Evolutionary conservation across 2,797 vertebrate genomes (phyloP), one percentile per base, ranked within the genome.

Genomic region (Pseudochirops corinnae): DNA sequence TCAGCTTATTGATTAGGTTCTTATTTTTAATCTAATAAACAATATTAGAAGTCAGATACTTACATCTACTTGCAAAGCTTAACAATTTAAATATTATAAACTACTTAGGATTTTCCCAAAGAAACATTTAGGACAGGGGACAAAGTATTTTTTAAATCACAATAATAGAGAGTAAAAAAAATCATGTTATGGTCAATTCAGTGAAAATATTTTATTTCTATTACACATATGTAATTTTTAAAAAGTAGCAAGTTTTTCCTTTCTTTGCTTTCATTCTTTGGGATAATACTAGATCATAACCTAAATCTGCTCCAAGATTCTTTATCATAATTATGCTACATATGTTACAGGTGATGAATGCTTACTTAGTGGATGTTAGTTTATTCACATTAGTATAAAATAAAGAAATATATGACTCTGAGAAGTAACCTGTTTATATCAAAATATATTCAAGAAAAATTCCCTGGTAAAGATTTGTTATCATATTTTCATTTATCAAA

Each of bases 161-260:
- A 53, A 55, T 18, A 67, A 46, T 55, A 93, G 57, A 97, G 58
- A 57, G 92, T 56, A 39, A 39, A 39, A 55, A 56, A 50, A 50
- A 14, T 94, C 16, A 57, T 60, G 13, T n/a, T 16, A 18, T 2
- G 4, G 18, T 55, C 12, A 74, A 60, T 92, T 24, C 92, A 55
- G 67, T 90, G 67, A 95, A 94, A 93, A 52, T 56, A 53, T 39
- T 55, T 91, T 74, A 56, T 50, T 62, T 62, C 31, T 96, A 90
- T 31, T 94, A 31, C 12, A 93, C 11, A 93, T 93, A 92, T 1
- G 50, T n/a, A 26, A 53, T 53, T 52, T 14, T 39, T 29, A 92
- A 91, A 92, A 93, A 91, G n/a, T 53, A 4, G 87, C 95, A 93
- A 26, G 33, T 56, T 56, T 55, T 55, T 96, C n/a, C 56, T 10